A percentile compares a stretch with the other conserved stretches of the same genome.
These are phyloP conservation scores for Conger conger DNA, from an alignment of 2,113 vertebrate genomes.

Conservation along the genomic window DNA sequence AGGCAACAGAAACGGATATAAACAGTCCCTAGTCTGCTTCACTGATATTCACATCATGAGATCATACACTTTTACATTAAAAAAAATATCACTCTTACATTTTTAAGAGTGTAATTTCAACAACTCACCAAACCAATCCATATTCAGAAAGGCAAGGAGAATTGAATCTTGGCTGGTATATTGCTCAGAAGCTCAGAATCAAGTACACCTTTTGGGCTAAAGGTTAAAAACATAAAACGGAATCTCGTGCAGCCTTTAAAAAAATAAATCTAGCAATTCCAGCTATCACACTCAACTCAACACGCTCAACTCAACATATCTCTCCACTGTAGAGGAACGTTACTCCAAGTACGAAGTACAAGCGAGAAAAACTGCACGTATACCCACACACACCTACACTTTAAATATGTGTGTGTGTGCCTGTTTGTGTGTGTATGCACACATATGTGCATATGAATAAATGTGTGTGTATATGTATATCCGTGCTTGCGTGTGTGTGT, in stretches of 20 bases:
- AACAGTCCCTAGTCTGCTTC: not conserved
- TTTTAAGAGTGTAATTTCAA: not conserved
- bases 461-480: not conserved
- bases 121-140: not conserved
- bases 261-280: not conserved
- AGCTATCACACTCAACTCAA: not conserved
- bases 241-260: not conserved
- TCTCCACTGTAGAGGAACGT: not conserved
- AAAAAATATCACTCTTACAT: too few relatives aligned
- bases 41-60: too few relatives aligned
- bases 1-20: slow-evolving; percentile 71
- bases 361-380: not conserved
- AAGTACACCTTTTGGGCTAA: too few relatives aligned
- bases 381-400: not conserved
- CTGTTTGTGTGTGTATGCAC: not conserved
- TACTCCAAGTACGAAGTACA: not conserved
- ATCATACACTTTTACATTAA: too few relatives aligned
- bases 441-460: too few relatives aligned
- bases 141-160: not conserved
- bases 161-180: not conserved
- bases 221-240: too few relatives aligned
- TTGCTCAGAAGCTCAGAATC: not conserved
- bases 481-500: not conserved
- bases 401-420: not conserved
- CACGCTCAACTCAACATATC: not conserved